These are phyloP conservation scores for Drosophila ironensis DNA, from an alignment of 1,140 invertebrate genomes.

Conservation along the genomic window DNA sequence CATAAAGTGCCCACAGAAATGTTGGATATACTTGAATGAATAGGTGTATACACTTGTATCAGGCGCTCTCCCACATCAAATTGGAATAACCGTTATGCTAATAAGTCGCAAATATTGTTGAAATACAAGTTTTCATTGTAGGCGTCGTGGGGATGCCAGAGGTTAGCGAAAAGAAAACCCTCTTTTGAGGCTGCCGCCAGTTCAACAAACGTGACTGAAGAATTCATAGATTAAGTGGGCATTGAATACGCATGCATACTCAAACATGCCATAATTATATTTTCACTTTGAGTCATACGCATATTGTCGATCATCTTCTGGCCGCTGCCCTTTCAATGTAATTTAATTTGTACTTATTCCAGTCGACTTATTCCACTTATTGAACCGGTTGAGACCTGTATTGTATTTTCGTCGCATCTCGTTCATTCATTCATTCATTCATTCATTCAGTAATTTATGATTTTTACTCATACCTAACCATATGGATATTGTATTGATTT, in stretches of 20 bases:
- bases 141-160: constrained; percentile 21
- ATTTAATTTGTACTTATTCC: constrained; percentile 58
- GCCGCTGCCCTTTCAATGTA: constrained; percentile 69
- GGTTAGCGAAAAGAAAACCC: constrained; percentile 38
- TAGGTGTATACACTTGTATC: background rate
- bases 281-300: constrained; percentile 27
- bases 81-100: constrained; percentile 22
- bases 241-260: constrained; percentile 29
- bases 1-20: constrained; percentile 17
- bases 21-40: background rate
- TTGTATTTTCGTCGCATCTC: constrained; percentile 19
- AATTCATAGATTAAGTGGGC: constrained; percentile 32
- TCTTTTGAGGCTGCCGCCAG: constrained; percentile 48
- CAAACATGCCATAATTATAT: constrained; percentile 2
- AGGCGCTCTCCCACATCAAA: constrained; percentile 22
- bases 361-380: constrained; percentile 70
- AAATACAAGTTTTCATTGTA: constrained; percentile 59
- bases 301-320: constrained; percentile 43
- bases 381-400: constrained; percentile 49
- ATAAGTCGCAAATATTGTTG: constrained; percentile 30
- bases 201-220: constrained; percentile 33
- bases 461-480: too few species aligned
- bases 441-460: constrained; percentile 29
- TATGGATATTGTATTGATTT: too few species aligned
- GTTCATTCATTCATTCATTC: too few species aligned